Conservation (phyloP, 2,888 invertebrate species). For the Hyppa rectilinea region DNA sequence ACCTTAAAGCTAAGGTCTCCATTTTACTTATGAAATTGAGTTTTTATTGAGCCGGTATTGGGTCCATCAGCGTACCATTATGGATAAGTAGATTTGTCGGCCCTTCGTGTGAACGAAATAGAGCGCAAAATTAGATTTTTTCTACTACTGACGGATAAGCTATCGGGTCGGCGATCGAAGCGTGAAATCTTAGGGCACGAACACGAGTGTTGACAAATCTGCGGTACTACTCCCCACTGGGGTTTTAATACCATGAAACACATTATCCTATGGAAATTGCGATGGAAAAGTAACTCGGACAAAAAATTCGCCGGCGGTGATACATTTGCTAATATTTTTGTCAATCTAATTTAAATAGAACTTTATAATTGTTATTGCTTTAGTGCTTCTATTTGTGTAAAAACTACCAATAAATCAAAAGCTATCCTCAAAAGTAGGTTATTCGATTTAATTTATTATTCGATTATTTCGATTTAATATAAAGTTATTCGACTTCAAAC, state of each 20-base stretch:
- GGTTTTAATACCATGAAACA: slow-evolving; percentile 34
- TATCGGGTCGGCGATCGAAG: slow-evolving; percentile 55
- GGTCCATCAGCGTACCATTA: slow-evolving; percentile 44
- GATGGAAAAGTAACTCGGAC: neutral
- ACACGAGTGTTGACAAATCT: slow-evolving; percentile 47
- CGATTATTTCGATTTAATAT: no score
- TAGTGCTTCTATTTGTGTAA: neutral
- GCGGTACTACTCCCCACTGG: slow-evolving; percentile 26
- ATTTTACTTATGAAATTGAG: slow-evolving; percentile 22
- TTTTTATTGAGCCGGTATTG: slow-evolving; percentile 24
- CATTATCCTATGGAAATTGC: slow-evolving; percentile 1
- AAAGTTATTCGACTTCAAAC: slow-evolving; percentile 40
- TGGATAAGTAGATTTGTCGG: slow-evolving; percentile 56
- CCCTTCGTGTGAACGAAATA: slow-evolving; percentile 64
- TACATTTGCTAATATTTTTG: neutral
- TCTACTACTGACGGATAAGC: slow-evolving; percentile 43
- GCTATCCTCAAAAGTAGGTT: slow-evolving; percentile 5
- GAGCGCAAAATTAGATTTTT: slow-evolving; percentile 64
- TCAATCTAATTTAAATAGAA: neutral
- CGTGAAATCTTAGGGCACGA: slow-evolving; percentile 66
- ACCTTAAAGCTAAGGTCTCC: slow-evolving; percentile 9
- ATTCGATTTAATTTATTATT: slow-evolving; percentile 29
- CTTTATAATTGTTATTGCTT: neutral
- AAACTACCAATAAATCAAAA: neutral
- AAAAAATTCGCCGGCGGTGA: slow-evolving; percentile 4